Evolutionary conservation across 1,140 invertebrate species (phyloP).

Genomic region (Heterodera carotae): DNA sequence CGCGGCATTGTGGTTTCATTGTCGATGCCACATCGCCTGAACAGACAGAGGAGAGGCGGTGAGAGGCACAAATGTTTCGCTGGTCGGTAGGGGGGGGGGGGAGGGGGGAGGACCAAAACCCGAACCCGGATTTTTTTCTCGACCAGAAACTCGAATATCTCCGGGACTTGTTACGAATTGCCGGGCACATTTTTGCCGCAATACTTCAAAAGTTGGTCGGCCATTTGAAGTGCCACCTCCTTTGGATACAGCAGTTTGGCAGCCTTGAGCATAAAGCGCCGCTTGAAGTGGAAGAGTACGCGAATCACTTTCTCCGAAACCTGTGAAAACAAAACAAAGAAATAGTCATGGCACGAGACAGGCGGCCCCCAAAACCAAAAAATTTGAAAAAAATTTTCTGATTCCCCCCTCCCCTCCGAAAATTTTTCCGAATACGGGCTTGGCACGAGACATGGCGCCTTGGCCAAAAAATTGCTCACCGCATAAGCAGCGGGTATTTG

Average conservation of each 20-base stretch:
- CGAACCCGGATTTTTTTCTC: no score
- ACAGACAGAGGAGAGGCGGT: no score
- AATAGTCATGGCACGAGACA: background rate
- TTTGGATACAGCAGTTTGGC: constrained; percentile 74
- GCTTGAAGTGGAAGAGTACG: constrained; percentile 81
- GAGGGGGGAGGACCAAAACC: no score
- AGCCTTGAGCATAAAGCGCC: constrained; percentile 78
- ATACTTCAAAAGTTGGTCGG: constrained; percentile 72
- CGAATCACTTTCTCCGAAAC: constrained; percentile 86
- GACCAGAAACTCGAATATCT: no score
- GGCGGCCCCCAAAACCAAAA: no score
- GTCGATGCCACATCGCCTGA: constrained; percentile 74
- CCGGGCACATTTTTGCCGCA: background rate
- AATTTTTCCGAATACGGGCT: no score
- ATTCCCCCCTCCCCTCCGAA: no score
- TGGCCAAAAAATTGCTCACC: constrained; percentile 7
- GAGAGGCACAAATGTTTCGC: no score
- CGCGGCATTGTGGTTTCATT: constrained; percentile 74
- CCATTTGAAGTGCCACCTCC: constrained; percentile 73
- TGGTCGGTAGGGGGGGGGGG: no score
- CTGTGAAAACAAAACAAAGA: constrained; percentile 74
- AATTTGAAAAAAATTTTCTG: no score
- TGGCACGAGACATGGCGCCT: no score
- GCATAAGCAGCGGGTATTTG: constrained; percentile 69
- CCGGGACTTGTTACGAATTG: no score